Conservation (phyloP, 1,140 invertebrate species). For the Leptinotarsa defecta region DNA sequence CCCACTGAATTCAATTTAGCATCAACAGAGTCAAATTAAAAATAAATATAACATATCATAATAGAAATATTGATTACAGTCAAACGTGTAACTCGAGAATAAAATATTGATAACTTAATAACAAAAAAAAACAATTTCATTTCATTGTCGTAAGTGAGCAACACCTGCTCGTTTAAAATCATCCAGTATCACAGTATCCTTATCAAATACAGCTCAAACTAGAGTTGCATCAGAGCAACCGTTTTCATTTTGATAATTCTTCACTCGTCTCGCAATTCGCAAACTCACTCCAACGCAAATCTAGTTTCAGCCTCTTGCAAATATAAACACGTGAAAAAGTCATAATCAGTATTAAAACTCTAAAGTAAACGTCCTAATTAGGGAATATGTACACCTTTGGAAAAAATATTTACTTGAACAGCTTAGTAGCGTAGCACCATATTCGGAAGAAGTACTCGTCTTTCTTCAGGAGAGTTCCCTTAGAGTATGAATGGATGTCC, state of each 20-base stretch:
- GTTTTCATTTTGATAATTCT: not conserved
- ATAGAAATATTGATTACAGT: conserved; percentile 5
- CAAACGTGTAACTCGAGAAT: not conserved
- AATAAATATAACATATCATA: not conserved
- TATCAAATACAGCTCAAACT: conserved; percentile 32
- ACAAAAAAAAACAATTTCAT: conserved; percentile 20
- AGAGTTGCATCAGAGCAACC: conserved; percentile 28
- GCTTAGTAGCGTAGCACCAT: conserved; percentile 82
- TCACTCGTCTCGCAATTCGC: conserved; percentile 40
- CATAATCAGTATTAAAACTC: conserved; percentile 35
- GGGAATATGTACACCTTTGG: conserved; percentile 29
- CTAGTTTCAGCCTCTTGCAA: conserved; percentile 28
- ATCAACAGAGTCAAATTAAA: conserved; percentile 1
- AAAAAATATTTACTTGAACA: conserved; percentile 69
- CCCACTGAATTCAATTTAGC: not conserved
- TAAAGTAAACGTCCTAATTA: conserved; percentile 21
- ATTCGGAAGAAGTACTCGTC: conserved; percentile 96
- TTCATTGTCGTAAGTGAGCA: conserved; percentile 31
- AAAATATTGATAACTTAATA: not conserved
- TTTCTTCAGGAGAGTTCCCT: conserved; percentile 75
- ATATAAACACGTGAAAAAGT: conserved; percentile 27
- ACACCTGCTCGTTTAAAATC: conserved; percentile 16
- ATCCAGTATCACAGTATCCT: conserved; percentile 46
- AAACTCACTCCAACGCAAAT: conserved; percentile 29
- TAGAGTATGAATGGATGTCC: conserved; percentile 85